Percentiles rank a stretch among this genome's conserved stretches.
phyloP scores from a whole-genome alignment of 1,140 invertebrate species.

The Neodiprion fabricii region DNA sequence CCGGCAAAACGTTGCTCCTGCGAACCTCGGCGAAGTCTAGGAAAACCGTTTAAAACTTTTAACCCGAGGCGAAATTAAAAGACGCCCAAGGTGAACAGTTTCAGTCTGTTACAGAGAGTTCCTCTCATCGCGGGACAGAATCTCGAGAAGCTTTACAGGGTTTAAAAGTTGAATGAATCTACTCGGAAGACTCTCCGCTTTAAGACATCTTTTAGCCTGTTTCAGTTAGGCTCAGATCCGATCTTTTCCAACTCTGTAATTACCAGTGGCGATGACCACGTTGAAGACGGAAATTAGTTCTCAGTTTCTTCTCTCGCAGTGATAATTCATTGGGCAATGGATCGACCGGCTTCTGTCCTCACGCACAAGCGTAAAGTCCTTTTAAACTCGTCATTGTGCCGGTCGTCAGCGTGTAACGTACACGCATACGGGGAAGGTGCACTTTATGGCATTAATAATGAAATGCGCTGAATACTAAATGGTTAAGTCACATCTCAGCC shows the following conservation, averaged over 20 bases:
- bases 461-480: constrained; percentile 9
- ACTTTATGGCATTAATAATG: not conserved
- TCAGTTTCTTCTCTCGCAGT: no score
- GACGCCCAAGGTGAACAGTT: not conserved
- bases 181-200: no score
- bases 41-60: not conserved
- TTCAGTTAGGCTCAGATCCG: no score
- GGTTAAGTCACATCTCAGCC: not conserved
- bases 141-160: not conserved
- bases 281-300: no score
- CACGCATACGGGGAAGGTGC: not conserved
- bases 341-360: not conserved
- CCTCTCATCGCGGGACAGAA: not conserved
- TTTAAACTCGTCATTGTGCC: not conserved
- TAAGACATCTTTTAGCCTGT: no score
- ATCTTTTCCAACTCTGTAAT: no score
- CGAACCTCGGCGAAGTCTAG: no score
- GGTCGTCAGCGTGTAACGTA: no score
- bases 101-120: not conserved
- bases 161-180: not conserved
- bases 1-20: no score
- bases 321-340: no score
- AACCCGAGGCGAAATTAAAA: not conserved
- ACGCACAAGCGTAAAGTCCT: not conserved
- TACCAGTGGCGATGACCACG: no score